phyloP scores from a whole-genome alignment of 2,888 invertebrate genomes.

The Calameuta idolon region DNA sequence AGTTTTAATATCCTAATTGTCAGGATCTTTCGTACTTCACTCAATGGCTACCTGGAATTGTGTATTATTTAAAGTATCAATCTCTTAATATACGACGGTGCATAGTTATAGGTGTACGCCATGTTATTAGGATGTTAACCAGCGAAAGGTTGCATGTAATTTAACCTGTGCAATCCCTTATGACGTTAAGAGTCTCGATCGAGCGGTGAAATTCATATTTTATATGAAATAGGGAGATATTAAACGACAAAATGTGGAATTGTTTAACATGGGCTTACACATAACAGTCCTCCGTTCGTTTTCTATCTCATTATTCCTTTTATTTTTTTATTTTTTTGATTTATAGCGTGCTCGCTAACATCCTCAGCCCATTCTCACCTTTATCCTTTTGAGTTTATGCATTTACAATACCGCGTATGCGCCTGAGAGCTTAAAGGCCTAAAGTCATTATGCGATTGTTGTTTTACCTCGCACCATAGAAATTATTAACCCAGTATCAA shows the following conservation, averaged over 20 bases:
- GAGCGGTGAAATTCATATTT: conserved; percentile 31
- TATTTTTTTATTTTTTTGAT: background rate
- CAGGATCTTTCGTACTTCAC: background rate
- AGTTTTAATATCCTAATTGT: conserved; percentile 2
- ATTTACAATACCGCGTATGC: conserved; percentile 30
- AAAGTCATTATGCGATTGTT: conserved; percentile 18
- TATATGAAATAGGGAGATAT: conserved; percentile 22
- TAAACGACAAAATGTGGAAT: conserved; percentile 26
- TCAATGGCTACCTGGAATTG: background rate
- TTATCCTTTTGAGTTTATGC: conserved; percentile 25
- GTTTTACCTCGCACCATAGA: no score
- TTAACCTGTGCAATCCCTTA: conserved; percentile 29
- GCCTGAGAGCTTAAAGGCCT: conserved; percentile 59
- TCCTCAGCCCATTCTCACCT: background rate
- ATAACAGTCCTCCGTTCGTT: background rate
- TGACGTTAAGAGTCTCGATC: conserved; percentile 21
- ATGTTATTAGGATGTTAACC: conserved; percentile 25
- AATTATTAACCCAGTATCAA: no score
- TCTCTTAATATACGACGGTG: conserved; percentile 24
- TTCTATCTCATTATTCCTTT: background rate
- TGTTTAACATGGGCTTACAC: conserved; percentile 1
- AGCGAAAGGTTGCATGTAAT: conserved; percentile 29
- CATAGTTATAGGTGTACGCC: conserved; percentile 29
- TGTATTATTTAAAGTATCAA: conserved; percentile 13
- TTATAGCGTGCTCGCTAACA: conserved; percentile 20